phyloP scores from a whole-genome alignment of 1,140 invertebrate species.

The Neoseiulus cucumeris region DNA sequence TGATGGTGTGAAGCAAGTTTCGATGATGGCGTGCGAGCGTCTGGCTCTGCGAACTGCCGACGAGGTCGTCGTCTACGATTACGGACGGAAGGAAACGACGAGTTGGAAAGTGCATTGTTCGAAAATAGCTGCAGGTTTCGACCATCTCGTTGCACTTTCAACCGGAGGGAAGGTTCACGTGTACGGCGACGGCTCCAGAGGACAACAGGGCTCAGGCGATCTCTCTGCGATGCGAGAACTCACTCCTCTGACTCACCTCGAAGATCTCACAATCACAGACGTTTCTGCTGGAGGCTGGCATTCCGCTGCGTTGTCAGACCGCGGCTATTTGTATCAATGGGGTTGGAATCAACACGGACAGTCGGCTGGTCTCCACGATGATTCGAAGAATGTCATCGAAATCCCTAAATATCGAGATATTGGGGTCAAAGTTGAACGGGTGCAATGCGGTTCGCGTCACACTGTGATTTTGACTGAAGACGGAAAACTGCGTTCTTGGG shows the following conservation, averaged over 20 bases:
- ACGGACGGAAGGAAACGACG: background rate
- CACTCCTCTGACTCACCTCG: background rate
- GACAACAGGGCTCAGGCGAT: background rate
- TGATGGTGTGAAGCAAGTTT: background rate
- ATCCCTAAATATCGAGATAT: background rate
- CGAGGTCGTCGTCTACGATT: background rate
- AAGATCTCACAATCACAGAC: background rate
- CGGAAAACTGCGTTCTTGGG: background rate
- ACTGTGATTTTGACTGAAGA: background rate
- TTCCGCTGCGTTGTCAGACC: background rate
- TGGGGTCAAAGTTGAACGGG: background rate
- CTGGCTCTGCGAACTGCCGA: background rate
- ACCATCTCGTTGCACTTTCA: background rate
- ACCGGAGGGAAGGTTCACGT: background rate
- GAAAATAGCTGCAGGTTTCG: background rate
- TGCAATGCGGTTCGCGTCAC: background rate
- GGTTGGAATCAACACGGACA: conserved; percentile 1
- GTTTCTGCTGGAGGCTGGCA: conserved; percentile 1
- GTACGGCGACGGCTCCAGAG: background rate
- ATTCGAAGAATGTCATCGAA: background rate
- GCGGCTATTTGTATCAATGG: background rate
- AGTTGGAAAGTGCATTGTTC: background rate
- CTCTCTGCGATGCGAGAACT: background rate
- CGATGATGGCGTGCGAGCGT: background rate
- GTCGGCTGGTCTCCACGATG: background rate